A percentile compares a stretch with the other conserved stretches of the same genome.
Conservation (phyloP, 2,113 vertebrate species). For the Arothron firmamentum region DNA sequence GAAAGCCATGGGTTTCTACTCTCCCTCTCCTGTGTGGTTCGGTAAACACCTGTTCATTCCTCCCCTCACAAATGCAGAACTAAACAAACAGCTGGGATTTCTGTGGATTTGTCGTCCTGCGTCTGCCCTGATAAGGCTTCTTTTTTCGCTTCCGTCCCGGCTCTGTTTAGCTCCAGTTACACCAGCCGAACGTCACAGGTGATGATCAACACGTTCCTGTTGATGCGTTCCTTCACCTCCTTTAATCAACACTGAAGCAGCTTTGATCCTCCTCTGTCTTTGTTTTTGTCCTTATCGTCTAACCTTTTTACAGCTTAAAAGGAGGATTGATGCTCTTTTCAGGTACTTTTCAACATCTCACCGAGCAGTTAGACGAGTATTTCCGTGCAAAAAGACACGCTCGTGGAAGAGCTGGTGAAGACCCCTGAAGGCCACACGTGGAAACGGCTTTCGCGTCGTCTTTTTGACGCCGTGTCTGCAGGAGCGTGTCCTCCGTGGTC, state of each 20-base stretch:
- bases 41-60: conserved; percentile 9
- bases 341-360: too few relatives aligned
- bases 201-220: too few relatives aligned
- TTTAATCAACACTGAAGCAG: too few relatives aligned
- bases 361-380: conserved; percentile 11
- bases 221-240: too few relatives aligned
- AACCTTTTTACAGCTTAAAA: too few relatives aligned
- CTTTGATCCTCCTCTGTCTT: too few relatives aligned
- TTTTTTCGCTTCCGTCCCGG: not conserved
- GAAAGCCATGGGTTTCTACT: conserved; percentile 2
- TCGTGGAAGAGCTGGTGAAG: conserved; percentile 24
- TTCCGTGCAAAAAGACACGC: conserved; percentile 7
- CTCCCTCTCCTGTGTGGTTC: conserved; percentile 5
- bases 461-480: not conserved
- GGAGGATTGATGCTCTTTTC: too few relatives aligned
- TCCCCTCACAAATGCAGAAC: conserved; percentile 5
- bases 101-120: conserved; percentile 15
- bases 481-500: not conserved
- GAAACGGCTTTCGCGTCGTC: conserved; percentile 49
- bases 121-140: conserved; percentile 14
- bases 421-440: conserved; percentile 42
- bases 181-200: too few relatives aligned
- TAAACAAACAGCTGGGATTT: conserved; percentile 1
- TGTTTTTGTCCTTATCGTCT: too few relatives aligned
- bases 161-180: not conserved